phyloP scores from a whole-genome alignment of 2,797 vertebrate genomes.

The Xiphorhynchus erythropygius region DNA sequence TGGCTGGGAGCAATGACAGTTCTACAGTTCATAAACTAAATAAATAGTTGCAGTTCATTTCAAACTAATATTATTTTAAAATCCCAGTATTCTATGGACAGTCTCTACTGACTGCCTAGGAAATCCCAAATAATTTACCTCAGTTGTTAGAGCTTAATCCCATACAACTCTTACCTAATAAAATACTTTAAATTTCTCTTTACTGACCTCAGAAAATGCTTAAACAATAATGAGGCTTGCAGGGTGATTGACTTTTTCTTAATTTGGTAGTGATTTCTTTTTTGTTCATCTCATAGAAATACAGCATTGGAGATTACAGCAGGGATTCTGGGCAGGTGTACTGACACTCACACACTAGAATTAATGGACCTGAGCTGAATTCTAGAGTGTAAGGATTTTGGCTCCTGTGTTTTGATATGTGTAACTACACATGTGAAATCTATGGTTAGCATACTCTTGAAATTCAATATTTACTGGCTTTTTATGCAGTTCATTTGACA shows the following conservation, averaged over 20 bases:
- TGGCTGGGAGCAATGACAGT: background rate
- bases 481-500: background rate
- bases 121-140: slow-evolving; percentile 51
- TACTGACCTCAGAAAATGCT: slow-evolving; percentile 24
- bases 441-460: background rate
- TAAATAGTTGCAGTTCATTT: slow-evolving; percentile 35
- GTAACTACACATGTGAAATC: background rate
- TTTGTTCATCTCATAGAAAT: background rate
- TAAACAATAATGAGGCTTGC: slow-evolving; percentile 21
- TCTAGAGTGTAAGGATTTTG: background rate
- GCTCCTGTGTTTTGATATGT: background rate
- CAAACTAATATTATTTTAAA: background rate
- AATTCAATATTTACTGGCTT: background rate
- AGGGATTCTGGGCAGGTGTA: background rate
- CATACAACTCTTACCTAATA: background rate
- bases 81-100: background rate
- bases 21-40: slow-evolving; percentile 17
- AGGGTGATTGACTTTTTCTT: background rate
- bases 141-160: background rate
- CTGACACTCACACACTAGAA: background rate
- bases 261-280: background rate
- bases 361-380: background rate
- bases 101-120: background rate
- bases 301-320: background rate
- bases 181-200: slow-evolving; percentile 40